A percentile compares a stretch with the other conserved stretches of the same genome.
These are phyloP conservation scores for Physocephala rufipes DNA, from an alignment of 2,888 invertebrate genomes.

Conservation along the genomic window DNA sequence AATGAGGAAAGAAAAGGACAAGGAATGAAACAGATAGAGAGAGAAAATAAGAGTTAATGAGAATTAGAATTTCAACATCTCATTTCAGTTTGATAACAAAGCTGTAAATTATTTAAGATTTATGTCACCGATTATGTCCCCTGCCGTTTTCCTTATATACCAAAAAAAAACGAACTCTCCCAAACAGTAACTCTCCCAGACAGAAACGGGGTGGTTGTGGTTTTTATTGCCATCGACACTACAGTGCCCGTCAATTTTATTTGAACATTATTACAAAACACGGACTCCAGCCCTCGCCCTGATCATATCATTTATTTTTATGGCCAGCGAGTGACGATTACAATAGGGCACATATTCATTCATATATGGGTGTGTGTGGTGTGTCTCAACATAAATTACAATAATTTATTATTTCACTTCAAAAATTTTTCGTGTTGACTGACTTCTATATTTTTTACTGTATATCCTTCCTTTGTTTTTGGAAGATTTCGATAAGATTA, in stretches of 20 bases:
- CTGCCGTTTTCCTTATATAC: too few species aligned
- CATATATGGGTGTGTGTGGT: not conserved
- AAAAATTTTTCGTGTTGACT: not conserved
- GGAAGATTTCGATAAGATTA: not conserved
- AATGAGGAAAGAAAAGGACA: too few species aligned
- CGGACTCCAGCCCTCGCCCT: constrained; percentile 1
- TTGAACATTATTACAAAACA: not conserved
- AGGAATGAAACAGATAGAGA: too few species aligned
- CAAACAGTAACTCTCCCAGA: too few species aligned
- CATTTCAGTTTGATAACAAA: too few species aligned
- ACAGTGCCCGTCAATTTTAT: not conserved
- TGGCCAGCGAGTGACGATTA: too few species aligned
- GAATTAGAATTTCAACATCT: too few species aligned
- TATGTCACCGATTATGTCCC: too few species aligned
- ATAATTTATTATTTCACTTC: constrained; percentile 22
- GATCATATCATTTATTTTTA: not conserved
- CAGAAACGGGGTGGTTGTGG: not conserved
- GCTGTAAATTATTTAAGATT: too few species aligned
- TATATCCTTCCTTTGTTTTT: too few species aligned
- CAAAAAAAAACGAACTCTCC: constrained; percentile 3
- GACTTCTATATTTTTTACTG: not conserved
- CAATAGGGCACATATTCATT: not conserved
- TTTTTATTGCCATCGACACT: not conserved
- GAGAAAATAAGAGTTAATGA: too few species aligned
- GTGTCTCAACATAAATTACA: constrained; percentile 31